Evolutionary conservation across 2,113 vertebrate species (phyloP), one percentile per base, ranked within the genome.

Genomic region (Nannospalax galili): DNA sequence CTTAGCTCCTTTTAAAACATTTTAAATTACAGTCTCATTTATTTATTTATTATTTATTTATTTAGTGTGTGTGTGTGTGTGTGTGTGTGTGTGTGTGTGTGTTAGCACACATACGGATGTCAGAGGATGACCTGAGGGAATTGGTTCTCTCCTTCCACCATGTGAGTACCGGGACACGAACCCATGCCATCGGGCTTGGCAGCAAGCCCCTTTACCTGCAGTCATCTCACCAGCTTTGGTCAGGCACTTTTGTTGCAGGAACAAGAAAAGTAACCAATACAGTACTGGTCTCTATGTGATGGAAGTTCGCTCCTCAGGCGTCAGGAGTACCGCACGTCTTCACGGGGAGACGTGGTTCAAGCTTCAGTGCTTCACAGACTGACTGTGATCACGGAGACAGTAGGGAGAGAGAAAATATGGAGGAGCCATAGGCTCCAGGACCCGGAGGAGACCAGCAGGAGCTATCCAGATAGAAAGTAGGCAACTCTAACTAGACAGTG

Each of bases 341-440:
- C 11, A 1, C 3, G 26, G 11, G 52, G 20, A 75, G n/a, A 30
- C 32, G 16, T 15, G 81, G 45, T 12, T 0, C 0, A 26, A 70
- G 48, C 9, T 60, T 28, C 48, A 26, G 56, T 8, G 17, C 37
- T 30, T 7, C 11, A 6, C 37, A 85, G 70, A 28, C 69, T 19
- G 1, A 22, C 64, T 17, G 58, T 58, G 10, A 22, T 28, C 77
- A 20, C 42, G n/a, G 62, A 73, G 40, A 32, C 42, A 56, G 65
- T 15, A 40, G 32, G 48, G 30, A 74, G 35, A 48, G 28, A 52
- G 22, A 58, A 58, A 60, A 84, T 24, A 15, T 20, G 4, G 7
- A 70, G 19, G 70, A 84, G 35, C 35, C 58, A 40, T 1, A 3
- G 11, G 22, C 88, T 52, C 3, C 52, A 62, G 40, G 42, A 28